phyloP scores from a whole-genome alignment of 2,113 vertebrate species.

The Callopanchax toddi region DNA sequence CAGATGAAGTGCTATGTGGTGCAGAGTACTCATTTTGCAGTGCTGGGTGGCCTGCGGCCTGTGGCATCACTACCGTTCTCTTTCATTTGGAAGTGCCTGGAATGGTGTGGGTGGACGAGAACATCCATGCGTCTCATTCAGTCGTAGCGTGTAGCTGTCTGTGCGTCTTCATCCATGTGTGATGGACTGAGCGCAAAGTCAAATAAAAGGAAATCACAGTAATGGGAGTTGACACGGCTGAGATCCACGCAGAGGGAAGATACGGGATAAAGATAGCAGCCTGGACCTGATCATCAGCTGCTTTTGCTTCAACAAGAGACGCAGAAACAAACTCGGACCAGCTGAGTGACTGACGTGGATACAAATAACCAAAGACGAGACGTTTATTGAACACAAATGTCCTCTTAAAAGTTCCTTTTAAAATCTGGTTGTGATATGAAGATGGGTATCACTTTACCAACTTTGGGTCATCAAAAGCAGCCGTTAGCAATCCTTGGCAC shows the following conservation, averaged over 20 bases:
- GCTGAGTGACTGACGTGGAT: slow-evolving; percentile 45
- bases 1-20: slow-evolving; percentile 42
- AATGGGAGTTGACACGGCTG: slow-evolving; percentile 56
- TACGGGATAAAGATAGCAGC: slow-evolving; percentile 41
- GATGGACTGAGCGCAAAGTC: slow-evolving; percentile 31
- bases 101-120: slow-evolving; percentile 50
- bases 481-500: slow-evolving; percentile 41
- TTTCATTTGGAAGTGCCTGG: slow-evolving; percentile 54
- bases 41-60: slow-evolving; percentile 61
- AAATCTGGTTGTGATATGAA: slow-evolving; percentile 57
- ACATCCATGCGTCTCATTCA: slow-evolving; percentile 16
- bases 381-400: slow-evolving; percentile 33
- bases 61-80: slow-evolving; percentile 57
- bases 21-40: slow-evolving; percentile 51
- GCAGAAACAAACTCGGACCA: slow-evolving; percentile 10
- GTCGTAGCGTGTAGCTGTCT: neutral
- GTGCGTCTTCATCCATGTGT: slow-evolving; percentile 11
- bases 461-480: slow-evolving; percentile 39
- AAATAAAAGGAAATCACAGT: slow-evolving; percentile 67
- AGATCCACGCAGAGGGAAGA: slow-evolving; percentile 38
- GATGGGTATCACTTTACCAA: slow-evolving; percentile 45
- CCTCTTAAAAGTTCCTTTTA: slow-evolving; percentile 21
- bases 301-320: slow-evolving; percentile 44
- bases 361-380: slow-evolving; percentile 56
- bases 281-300: slow-evolving; percentile 56